Conservation (phyloP, 2,113 vertebrate species). For the Dascyllus trimaculatus region DNA sequence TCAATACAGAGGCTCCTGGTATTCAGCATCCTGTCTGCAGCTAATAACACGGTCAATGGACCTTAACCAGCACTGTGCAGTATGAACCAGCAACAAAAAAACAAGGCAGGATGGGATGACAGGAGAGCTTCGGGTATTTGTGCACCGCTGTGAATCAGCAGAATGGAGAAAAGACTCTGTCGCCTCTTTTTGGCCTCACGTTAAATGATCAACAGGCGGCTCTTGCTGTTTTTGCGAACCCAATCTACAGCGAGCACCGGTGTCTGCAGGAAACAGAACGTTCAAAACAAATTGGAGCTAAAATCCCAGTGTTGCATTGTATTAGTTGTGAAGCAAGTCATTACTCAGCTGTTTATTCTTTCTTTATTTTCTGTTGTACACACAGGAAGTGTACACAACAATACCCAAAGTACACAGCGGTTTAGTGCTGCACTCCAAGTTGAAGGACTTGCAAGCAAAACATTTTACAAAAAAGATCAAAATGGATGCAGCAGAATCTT, state of each 20-base stretch:
- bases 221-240: not conserved
- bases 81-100: not conserved
- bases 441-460: no score
- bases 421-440: no score
- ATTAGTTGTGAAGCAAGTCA: not conserved
- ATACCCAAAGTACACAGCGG: no score
- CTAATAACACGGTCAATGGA: slow-evolving; percentile 48
- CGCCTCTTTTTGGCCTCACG: slow-evolving; percentile 2
- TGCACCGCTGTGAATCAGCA: slow-evolving; percentile 23
- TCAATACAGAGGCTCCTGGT: slow-evolving; percentile 27
- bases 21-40: slow-evolving; percentile 13
- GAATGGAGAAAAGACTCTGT: slow-evolving; percentile 3
- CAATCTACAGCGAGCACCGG: not conserved
- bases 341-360: no score
- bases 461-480: no score
- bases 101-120: slow-evolving; percentile 6
- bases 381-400: no score
- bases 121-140: not conserved
- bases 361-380: no score
- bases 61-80: not conserved
- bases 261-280: not conserved
- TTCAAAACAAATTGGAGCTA: not conserved
- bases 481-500: no score
- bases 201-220: slow-evolving; percentile 3
- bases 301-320: not conserved